Evolutionary conservation across 53 echinoderm and acorn worm species (phyloP).

Genomic region (Arbacia lixula): DNA sequence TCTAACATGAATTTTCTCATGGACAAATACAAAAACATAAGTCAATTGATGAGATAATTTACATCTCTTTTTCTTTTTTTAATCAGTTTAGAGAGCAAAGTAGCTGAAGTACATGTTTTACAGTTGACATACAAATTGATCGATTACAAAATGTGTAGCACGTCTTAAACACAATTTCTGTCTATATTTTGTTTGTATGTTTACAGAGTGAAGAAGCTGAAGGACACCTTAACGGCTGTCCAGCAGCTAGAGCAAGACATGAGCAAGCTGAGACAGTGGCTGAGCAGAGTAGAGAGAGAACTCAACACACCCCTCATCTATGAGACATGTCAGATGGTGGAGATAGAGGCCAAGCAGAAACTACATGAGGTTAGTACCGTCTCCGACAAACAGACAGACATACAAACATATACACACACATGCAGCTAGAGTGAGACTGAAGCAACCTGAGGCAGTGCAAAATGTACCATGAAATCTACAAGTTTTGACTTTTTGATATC

Average conservation of each 20-base stretch:
- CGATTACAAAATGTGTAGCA: not conserved
- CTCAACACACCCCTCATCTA: conserved; percentile 86
- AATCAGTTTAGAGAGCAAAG: too few relatives aligned
- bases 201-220: conserved; percentile 92
- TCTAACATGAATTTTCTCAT: too few relatives aligned
- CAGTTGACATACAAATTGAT: not conserved
- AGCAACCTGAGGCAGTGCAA: too few relatives aligned
- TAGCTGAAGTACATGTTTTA: not conserved
- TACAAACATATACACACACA: too few relatives aligned
- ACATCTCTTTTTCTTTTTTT: too few relatives aligned
- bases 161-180: too few relatives aligned
- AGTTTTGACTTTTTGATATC: too few relatives aligned
- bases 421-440: too few relatives aligned
- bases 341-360: conserved; percentile 90
- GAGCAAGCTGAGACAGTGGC: conserved; percentile 86
- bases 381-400: too few relatives aligned
- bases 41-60: too few relatives aligned
- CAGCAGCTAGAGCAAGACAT: conserved; percentile 94
- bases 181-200: conserved; percentile 14
- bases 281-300: conserved; percentile 89
- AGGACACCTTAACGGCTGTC: conserved; percentile 93
- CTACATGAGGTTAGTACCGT: conserved; percentile 91
- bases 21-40: too few relatives aligned
- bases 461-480: too few relatives aligned
- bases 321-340: conserved; percentile 79